A percentile compares a stretch with the other conserved stretches of the same genome.
Conservation (phyloP, 2,113 vertebrate genomes). For the Antechinus flavipes region DNA sequence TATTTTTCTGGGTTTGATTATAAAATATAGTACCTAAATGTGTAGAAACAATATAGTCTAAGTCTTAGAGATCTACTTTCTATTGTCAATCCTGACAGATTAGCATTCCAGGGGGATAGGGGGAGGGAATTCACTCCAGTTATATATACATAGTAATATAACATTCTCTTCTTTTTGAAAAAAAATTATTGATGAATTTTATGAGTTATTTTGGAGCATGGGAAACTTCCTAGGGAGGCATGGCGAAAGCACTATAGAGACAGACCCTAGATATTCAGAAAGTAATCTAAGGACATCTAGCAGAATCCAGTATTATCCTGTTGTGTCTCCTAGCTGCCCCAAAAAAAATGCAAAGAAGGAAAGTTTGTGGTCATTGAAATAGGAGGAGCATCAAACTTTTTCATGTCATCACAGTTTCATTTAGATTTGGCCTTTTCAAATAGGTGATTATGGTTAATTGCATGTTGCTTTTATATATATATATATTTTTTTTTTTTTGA, state of each 20-base stretch:
- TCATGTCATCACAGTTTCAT: slow-evolving; percentile 16
- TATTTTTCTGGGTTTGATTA: slow-evolving; percentile 63
- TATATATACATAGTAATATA: slow-evolving; percentile 48
- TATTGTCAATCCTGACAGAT: slow-evolving; percentile 63
- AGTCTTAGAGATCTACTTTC: slow-evolving; percentile 63
- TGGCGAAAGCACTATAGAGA: neutral
- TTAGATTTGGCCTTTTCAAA: neutral
- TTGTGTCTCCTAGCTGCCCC: neutral
- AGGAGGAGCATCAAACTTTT: neutral
- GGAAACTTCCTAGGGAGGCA: neutral
- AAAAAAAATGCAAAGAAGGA: neutral
- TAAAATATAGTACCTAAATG: slow-evolving; percentile 66
- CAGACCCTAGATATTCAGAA: accelerated
- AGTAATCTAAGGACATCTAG: neutral
- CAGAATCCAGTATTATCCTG: neutral
- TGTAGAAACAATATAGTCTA: slow-evolving; percentile 67
- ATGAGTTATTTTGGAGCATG: neutral
- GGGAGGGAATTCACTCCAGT: slow-evolving; percentile 19
- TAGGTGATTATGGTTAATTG: neutral
- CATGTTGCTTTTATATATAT: slow-evolving; percentile 42
- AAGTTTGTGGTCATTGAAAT: neutral
- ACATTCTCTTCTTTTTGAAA: slow-evolving; percentile 63
- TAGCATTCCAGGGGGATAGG: slow-evolving; percentile 44
- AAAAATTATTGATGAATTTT: neutral
- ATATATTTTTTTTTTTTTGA: neutral